Conservation (phyloP, 23 tunicate species). For the Phallusia fumigata region DNA sequence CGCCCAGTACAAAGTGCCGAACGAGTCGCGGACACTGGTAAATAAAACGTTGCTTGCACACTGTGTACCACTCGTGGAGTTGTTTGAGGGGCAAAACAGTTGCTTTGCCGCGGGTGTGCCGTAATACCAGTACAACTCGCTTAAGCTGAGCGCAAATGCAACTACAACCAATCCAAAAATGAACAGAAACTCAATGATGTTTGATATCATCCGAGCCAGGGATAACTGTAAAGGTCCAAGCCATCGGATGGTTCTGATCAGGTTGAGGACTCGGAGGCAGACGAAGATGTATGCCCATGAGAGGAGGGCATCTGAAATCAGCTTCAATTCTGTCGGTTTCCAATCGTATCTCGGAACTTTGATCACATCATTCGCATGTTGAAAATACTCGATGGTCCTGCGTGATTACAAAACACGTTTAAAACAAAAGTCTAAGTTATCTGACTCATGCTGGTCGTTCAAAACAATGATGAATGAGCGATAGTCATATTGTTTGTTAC, state of each 20-base stretch:
- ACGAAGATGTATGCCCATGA: slow-evolving; percentile 79
- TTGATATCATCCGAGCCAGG: slow-evolving; percentile 64
- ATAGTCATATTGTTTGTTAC: no score
- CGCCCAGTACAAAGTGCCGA: slow-evolving; percentile 62
- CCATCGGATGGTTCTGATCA: slow-evolving; percentile 37
- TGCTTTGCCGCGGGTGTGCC: slow-evolving; percentile 55
- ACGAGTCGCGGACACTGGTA: slow-evolving; percentile 23
- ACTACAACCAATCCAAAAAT: slow-evolving; percentile 56
- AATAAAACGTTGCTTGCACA: slow-evolving; percentile 1
- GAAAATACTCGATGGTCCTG: slow-evolving; percentile 29
- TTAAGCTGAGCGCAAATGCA: slow-evolving; percentile 81
- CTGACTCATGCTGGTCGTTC: no score
- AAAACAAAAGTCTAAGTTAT: neutral
- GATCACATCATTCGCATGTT: neutral
- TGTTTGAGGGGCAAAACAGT: neutral
- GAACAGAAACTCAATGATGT: slow-evolving; percentile 66
- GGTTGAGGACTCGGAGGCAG: slow-evolving; percentile 52
- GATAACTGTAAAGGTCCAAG: slow-evolving; percentile 88
- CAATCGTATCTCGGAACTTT: slow-evolving; percentile 39
- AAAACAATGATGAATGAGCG: no score
- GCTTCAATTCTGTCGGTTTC: slow-evolving; percentile 45
- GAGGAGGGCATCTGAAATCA: slow-evolving; percentile 44
- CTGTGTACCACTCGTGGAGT: neutral
- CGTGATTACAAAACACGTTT: neutral
- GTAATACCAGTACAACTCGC: slow-evolving; percentile 80